Evolutionary conservation across 2,888 invertebrate species (phyloP), one percentile per base, ranked within the genome.

Genomic region (Apotomis capreana): DNA sequence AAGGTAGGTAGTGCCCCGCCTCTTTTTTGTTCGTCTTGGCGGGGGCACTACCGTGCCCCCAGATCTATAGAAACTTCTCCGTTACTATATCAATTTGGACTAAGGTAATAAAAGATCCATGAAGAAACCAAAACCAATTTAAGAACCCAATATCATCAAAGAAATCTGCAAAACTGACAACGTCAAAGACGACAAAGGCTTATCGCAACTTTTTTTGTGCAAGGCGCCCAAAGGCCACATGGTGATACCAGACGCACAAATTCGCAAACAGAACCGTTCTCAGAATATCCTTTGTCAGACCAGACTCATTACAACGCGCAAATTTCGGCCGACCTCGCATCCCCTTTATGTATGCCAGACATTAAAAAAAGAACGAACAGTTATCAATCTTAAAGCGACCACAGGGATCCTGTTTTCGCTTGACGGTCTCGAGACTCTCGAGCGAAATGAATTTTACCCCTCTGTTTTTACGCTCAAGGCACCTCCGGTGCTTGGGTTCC

Each of bases 301-400:
- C 83, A 80, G 72, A 68, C 72, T 87, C 87, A 88, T 89, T 88
- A 88, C 88, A 83, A 84, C 86, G 87, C 87, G 89, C 91, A 90
- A 72, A 91, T 91, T 91, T 89, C 85, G 89, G 85, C 84, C 84
- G 87, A 84, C 84, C 89, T 86, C 83, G 84, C 86, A 88, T 90
- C 90, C 91, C 91, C 89, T 89, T 89, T 91, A 91, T 90, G 89
- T 92, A 91, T 89, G 89, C 86, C 84, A 82, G 81, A 84, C 83
- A 84, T 87, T 88, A 85, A 88, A 88, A 83, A 83, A 89, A 85
- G 60, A 49, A 52, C 77, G 78, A 70, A 4, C 54, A 0, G 83
- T 75, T 79, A 69, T 77, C 44, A 69, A 76, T 81, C 76, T 68
- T 85, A 80, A 52, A 0, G 0, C 1, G 3, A 0, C 0, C 0